Evolutionary conservation across 2,113 vertebrate genomes (phyloP), one percentile per base, ranked within the genome.

Genomic region (Arvicanthis niloticus): DNA sequence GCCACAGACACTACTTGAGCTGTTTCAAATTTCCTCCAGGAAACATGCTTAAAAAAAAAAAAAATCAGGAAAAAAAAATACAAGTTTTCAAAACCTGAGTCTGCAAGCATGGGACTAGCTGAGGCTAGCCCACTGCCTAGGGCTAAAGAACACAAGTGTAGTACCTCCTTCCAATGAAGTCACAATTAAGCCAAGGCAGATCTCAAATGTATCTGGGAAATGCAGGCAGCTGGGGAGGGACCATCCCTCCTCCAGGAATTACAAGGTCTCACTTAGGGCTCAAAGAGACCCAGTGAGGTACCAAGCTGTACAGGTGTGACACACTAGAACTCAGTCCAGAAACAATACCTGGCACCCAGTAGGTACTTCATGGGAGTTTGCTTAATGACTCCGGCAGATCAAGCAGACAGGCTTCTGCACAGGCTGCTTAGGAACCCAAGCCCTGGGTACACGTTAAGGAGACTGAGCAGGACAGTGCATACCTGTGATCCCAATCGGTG

Each of bases 11-110:
- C 91, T 56, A 40, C 42, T 88, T 82, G 24, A 76, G 42, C 53
- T 96, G 84, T 88, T 42, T 76, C 29, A 51, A 5, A 60, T 93
- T 93, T 97, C 85, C 40, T 96, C 72, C 76, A 73, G 51, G 29
- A 67, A 48, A 78, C 29, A 62, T 37, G 53, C 42, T 17, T 88
- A 42, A 60, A 60, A 60, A 60, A 60, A 58, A 58, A 60, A 60
- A 60, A 9, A 92, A 91, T 34, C 62, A 78, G n/a, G 72, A 89
- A 76, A 65, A 70, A 70, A 73, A 67, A 56, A 53, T 65, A 42
- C 16, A 51, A 12, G 19, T 92, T 96, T 92, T 73, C 48, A 45
- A 48, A 93, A 96, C 72, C 68, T 2, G 0, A 85, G 31, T 73
- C 48, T 85, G 45, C 67, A 53, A 12, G 45, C n/a, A 37, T 34